These are phyloP conservation scores for Zosterops japonicus DNA, from an alignment of 2,113 vertebrate species.

Conservation along the genomic window DNA sequence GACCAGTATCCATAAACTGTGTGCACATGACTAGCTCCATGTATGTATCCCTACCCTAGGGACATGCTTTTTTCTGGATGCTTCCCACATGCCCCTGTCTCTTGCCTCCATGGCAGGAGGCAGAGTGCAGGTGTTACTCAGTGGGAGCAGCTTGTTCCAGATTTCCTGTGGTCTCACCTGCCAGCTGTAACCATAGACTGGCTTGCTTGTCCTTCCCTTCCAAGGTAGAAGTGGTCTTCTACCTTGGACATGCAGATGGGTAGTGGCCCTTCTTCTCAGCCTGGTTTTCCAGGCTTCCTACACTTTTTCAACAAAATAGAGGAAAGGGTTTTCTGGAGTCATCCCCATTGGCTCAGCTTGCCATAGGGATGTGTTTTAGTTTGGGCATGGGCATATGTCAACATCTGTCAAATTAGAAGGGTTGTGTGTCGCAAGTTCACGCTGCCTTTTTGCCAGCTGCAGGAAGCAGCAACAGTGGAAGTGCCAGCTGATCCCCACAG, in stretches of 20 bases:
- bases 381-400: background rate
- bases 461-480: background rate
- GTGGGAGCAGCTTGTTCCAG: background rate
- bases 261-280: background rate
- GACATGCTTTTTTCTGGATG: background rate
- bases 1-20: background rate
- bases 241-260: background rate
- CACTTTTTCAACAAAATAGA: background rate
- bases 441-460: background rate
- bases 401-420: background rate
- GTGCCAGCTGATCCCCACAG: background rate
- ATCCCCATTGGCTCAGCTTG: background rate
- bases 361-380: background rate
- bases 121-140: background rate
- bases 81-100: background rate
- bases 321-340: background rate
- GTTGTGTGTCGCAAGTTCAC: fast-evolving
- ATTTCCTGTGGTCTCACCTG: background rate
- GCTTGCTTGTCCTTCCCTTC: background rate
- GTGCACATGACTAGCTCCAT: background rate
- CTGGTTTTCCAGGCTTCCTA: background rate
- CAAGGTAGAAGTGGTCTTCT: background rate
- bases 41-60: background rate
- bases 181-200: background rate
- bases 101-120: background rate